Evolutionary conservation across 2,797 vertebrate genomes (phyloP).

Genomic region (Scolopax bukidnonensis): DNA sequence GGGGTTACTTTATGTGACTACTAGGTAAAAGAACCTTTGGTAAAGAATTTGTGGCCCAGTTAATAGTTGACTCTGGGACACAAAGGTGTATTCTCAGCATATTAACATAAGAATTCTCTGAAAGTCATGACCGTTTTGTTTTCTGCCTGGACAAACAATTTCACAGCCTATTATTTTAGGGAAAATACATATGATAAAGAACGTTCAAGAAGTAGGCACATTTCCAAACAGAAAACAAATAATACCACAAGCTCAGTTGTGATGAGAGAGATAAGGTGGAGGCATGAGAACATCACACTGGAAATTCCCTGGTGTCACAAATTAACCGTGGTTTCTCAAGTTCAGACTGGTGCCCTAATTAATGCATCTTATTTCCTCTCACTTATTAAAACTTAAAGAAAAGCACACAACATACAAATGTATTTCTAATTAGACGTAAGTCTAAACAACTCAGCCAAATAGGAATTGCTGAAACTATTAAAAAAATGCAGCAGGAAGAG

Average conservation of each 20-base stretch:
- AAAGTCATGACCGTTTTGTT: neutral
- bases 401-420: neutral
- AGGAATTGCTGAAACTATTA: neutral
- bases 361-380: conserved; percentile 5
- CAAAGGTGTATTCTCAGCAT: neutral
- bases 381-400: neutral
- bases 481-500: neutral
- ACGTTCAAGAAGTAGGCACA: neutral
- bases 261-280: neutral
- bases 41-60: neutral
- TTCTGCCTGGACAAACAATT: neutral
- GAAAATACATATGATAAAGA: neutral
- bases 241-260: neutral
- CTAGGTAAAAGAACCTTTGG: neutral
- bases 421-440: neutral
- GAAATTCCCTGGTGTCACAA: conserved; percentile 25
- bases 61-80: neutral
- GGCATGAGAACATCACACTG: neutral
- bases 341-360: conserved; percentile 19
- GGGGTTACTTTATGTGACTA: neutral
- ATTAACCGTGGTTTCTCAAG: neutral
- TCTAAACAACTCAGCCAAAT: neutral
- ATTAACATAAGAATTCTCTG: neutral
- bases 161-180: neutral
- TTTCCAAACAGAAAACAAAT: neutral